Conservation (phyloP, 1,140 invertebrate species). For the Paralvinella palmiformis region DNA sequence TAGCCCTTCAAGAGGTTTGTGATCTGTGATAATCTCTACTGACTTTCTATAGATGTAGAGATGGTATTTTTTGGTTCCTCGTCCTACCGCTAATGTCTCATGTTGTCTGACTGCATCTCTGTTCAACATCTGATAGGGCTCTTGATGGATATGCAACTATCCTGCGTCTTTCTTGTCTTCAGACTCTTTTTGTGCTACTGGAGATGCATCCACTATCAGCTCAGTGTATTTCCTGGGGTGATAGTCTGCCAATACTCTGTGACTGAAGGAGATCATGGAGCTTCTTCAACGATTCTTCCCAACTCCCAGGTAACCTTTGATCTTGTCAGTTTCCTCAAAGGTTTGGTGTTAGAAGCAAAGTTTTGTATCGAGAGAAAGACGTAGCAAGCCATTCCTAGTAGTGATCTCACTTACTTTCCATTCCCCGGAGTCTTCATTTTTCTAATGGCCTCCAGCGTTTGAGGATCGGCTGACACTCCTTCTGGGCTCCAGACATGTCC, state of each 20-base stretch:
- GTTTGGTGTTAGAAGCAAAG: neutral
- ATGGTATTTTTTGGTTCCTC: constrained; percentile 46
- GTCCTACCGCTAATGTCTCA: constrained; percentile 47
- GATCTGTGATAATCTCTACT: constrained; percentile 45
- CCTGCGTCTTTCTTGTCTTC: constrained; percentile 1
- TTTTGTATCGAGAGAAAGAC: neutral
- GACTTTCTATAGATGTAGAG: constrained; percentile 46
- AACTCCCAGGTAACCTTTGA: constrained; percentile 7
- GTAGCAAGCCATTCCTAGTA: neutral
- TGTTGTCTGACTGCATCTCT: constrained; percentile 46
- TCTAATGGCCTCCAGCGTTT: neutral
- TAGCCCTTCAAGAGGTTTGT: constrained; percentile 34
- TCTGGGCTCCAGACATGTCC: constrained; percentile 1
- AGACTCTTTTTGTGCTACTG: constrained; percentile 2
- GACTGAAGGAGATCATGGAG: too few species aligned
- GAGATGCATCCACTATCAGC: too few species aligned
- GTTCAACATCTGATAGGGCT: too few species aligned
- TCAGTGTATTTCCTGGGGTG: constrained; percentile 3
- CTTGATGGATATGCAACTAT: constrained; percentile 7
- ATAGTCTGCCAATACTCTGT: neutral
- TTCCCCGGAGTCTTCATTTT: neutral
- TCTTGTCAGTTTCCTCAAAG: neutral
- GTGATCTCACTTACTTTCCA: neutral
- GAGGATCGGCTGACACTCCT: neutral
- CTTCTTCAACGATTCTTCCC: constrained; percentile 15